Evolutionary conservation across 2,888 invertebrate species (phyloP), one percentile per base, ranked within the genome.

Genomic region (Melieria picta): DNA sequence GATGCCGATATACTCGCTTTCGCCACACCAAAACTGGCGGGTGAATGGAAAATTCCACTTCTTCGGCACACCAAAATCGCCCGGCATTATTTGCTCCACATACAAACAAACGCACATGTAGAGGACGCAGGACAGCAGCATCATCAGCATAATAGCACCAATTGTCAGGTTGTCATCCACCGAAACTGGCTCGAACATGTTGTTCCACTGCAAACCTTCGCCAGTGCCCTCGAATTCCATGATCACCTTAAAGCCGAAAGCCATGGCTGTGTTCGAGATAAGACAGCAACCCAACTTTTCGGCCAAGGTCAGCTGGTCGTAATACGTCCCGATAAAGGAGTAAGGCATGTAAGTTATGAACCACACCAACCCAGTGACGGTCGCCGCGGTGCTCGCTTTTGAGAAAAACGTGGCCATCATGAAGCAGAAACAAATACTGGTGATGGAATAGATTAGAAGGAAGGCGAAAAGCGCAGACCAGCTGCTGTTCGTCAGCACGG

Each of bases 11-110:
- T 82, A 82, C 4, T 79, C 78, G 1, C 60, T 67, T 3, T 79
- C 75, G 4, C 81, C 79, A 60, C 79, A 84, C 92, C 92, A 92
- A 80, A 89, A 92, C 1, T 83, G 79, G 43, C 86, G 84, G 56
- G 90, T 90, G 16, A 95, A 89, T 0, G 91, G 91, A 82, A 95
- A 97, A 81, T 96, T 91, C 91, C 94, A 96, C 45, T 91, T 92
- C 74, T 91, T 90, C 0, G 94, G 92, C 0, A 97, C 91, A 4
- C 97, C 97, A 84, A 90, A 95, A 11, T 93, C 93, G 10, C 97
- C 97, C 0, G 97, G 97, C 74, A 92, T 89, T 9, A 98, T 90
- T 77, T 93, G 93, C 85, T 97, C 97, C 45, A 97, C 87, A 83
- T 97, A 98, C 77, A 96, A 88, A 0, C 97, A 92, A 52, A 96